Evolutionary conservation across 2,113 vertebrate species (phyloP), one percentile per base, ranked within the genome.

Genomic region (Grammomys dolichurus): DNA sequence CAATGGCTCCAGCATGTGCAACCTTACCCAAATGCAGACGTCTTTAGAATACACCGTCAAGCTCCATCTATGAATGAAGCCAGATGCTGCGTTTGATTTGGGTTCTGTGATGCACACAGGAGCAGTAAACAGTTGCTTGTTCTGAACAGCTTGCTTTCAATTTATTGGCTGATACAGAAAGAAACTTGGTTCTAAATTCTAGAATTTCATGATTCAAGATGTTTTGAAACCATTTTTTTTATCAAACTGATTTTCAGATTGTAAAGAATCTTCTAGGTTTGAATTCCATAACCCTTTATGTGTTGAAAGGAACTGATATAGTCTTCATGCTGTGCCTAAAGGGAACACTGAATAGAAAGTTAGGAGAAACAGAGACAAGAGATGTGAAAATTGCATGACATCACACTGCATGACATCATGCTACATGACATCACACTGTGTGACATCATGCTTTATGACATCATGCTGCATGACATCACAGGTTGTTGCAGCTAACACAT

Each of bases 1-100:
- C 0, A 13, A 2, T 7, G 1, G 1, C 63, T 46, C 19, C 28
- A 76, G n/a, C 4, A 40, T 0, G 8, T 22, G 33, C 19, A 56
- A n/a, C 4, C 12, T 69, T 4, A 48, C 33, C 80, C 24, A 0
- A 1, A 73, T 31, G 12, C 11, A 43, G 58, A 26, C 3, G 3
- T 60, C 36, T 58, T 46, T 4, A 40, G 46, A 8, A 51, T 10
- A 54, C 0, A 40, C 0, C 31, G 4, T 26, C 65, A 36, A 31
- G 5, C 2, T 1, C 7, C 26, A 58, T 1, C 4, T 26, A 12
- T 0, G 28, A 36, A 48, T 16, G 14, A 48, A 67, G 40, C 9
- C 31, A 48, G 7, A 91, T 8, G 7, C 3, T 86, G 26, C 1
- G 10, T 58, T 51, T 31, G 22, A 24, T 54, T 7, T 78, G 43